Conservation (phyloP, 2,113 vertebrate genomes). For the Gymnorhina tibicen region DNA sequence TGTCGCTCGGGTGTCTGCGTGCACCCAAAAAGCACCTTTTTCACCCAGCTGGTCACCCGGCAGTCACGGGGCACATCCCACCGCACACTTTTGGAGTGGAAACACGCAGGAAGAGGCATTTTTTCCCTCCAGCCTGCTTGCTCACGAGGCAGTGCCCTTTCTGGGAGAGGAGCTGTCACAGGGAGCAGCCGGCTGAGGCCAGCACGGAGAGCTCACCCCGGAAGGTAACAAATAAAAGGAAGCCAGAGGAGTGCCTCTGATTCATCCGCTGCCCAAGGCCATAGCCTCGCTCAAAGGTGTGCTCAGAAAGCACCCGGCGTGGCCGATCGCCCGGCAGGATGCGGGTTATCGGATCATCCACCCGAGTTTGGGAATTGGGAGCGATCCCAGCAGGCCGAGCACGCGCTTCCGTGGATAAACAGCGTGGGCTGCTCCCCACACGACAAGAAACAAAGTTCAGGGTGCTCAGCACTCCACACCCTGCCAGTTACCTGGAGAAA, state of each 20-base stretch:
- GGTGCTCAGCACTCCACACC: neutral
- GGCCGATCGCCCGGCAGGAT: rapidly evolving
- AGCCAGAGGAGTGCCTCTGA: neutral
- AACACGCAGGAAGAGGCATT: neutral
- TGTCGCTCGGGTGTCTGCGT: rapidly evolving
- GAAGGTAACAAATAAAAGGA: neutral
- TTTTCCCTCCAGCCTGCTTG: neutral
- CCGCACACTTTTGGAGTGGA: rapidly evolving
- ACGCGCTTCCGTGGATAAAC: rapidly evolving
- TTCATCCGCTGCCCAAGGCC: constrained; percentile 39
- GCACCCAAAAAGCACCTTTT: neutral
- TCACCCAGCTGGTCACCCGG: neutral
- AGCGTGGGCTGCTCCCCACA: neutral
- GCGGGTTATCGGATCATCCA: rapidly evolving
- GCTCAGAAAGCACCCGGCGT: neutral
- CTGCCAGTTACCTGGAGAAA: neutral
- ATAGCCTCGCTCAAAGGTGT: neutral
- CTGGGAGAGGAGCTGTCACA: neutral
- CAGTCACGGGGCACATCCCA: rapidly evolving
- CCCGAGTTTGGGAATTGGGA: rapidly evolving
- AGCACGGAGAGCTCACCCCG: neutral
- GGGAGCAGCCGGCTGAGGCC: neutral
- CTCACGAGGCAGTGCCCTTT: neutral
- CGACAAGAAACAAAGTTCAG: constrained; percentile 52
- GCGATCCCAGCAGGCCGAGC: neutral